Conservation (phyloP, 2,888 invertebrate genomes). For the Oscheius myriophilus region DNA sequence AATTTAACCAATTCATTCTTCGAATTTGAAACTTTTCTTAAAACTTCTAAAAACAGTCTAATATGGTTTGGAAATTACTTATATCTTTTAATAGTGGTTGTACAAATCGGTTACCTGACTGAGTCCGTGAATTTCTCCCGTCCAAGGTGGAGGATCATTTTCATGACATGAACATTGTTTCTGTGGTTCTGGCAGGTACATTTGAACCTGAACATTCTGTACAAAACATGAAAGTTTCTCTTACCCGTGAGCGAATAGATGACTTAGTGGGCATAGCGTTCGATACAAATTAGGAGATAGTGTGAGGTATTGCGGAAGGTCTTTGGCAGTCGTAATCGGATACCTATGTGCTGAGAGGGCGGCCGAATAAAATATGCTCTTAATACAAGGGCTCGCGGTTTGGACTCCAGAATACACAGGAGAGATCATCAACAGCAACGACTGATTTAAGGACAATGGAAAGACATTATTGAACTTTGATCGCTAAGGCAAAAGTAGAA, state of each 20-base stretch:
- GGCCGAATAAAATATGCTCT: conserved; percentile 25
- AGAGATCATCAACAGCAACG: too few relatives aligned
- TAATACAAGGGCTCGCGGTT: conserved; percentile 8
- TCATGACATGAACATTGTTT: conserved; percentile 60
- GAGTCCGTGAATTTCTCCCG: conserved; percentile 67
- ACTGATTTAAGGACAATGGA: too few relatives aligned
- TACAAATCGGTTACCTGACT: conserved; percentile 51
- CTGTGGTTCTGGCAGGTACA: conserved; percentile 51
- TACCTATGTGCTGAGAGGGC: conserved; percentile 24
- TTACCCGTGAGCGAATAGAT: conserved; percentile 16
- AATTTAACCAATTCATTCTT: conserved; percentile 4
- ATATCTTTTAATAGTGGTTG: too few relatives aligned
- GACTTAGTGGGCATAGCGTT: conserved; percentile 23
- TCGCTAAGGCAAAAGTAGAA: too few relatives aligned
- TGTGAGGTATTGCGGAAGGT: conserved; percentile 23
- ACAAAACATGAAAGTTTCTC: background rate
- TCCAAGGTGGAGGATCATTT: conserved; percentile 66
- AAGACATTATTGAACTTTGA: too few relatives aligned
- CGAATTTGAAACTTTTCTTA: background rate
- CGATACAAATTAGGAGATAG: conserved; percentile 5
- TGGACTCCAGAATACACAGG: too few relatives aligned
- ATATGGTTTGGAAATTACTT: conserved; percentile 2
- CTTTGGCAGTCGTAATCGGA: conserved; percentile 22
- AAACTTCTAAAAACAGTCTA: background rate
- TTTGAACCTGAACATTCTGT: conserved; percentile 32